phyloP scores from a whole-genome alignment of 2,113 vertebrate species.

The Oncorhynchus nerka region DNA sequence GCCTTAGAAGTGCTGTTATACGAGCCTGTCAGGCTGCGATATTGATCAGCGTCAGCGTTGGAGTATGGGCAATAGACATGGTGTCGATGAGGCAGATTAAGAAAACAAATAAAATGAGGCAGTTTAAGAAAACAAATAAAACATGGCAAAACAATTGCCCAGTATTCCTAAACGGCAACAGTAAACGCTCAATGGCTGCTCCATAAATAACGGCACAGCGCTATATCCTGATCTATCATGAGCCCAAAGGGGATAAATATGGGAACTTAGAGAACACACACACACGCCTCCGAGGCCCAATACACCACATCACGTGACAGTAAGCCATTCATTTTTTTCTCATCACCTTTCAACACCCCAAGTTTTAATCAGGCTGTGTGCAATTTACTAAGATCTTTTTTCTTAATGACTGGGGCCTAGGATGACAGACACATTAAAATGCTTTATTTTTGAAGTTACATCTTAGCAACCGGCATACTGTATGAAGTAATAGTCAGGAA shows the following conservation, averaged over 20 bases:
- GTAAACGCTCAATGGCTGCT: background rate
- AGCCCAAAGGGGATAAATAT: too few relatives aligned
- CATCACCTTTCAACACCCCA: conserved; percentile 50
- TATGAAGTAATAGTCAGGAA: background rate
- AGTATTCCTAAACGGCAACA: conserved; percentile 1
- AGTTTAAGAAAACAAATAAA: conserved; percentile 41
- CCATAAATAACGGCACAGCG: conserved; percentile 10
- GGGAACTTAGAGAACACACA: background rate
- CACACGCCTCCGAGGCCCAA: background rate
- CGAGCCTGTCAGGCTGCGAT: conserved; percentile 1
- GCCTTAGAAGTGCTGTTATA: conserved; percentile 5
- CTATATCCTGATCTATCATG: too few relatives aligned
- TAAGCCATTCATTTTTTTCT: conserved; percentile 19
- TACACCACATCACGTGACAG: background rate
- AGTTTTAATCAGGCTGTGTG: conserved; percentile 56
- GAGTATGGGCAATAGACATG: background rate
- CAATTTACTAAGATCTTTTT: conserved; percentile 47
- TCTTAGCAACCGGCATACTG: background rate
- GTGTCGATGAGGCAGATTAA: background rate
- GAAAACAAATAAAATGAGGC: too few relatives aligned
- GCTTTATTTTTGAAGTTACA: background rate
- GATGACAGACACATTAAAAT: background rate
- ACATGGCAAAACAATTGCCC: conserved; percentile 28
- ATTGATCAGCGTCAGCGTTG: conserved; percentile 6
- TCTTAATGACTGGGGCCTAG: conserved; percentile 35